These are phyloP conservation scores for Conger conger DNA, from an alignment of 2,113 vertebrate genomes.

Conservation along the genomic window DNA sequence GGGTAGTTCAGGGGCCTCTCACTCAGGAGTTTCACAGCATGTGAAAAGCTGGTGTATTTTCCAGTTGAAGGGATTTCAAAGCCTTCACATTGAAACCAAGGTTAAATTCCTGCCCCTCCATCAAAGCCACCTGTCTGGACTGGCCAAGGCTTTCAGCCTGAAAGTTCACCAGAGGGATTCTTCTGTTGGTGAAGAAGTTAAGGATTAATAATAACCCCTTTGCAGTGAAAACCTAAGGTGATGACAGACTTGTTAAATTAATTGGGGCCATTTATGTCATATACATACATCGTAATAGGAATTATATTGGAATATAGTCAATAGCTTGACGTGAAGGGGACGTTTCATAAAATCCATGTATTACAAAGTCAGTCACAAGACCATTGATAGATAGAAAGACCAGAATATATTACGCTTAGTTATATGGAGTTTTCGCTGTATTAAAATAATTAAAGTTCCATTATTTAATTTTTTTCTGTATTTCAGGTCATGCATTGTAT, in stretches of 20 bases:
- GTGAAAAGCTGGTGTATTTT: conserved; percentile 60
- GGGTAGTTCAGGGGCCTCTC: conserved; percentile 18
- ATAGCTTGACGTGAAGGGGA: conserved; percentile 29
- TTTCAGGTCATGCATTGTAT: background rate
- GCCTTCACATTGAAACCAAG: conserved; percentile 27
- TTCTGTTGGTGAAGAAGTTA: conserved; percentile 52
- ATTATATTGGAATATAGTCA: conserved; percentile 41
- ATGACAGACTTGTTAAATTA: conserved; percentile 60
- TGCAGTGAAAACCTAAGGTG: conserved; percentile 42
- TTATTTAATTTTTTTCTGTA: background rate
- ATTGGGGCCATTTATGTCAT: conserved; percentile 50
- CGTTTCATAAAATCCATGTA: conserved; percentile 19
- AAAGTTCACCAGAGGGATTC: conserved; percentile 53
- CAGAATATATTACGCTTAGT: background rate
- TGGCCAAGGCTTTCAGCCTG: conserved; percentile 51
- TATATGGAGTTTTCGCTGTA: background rate
- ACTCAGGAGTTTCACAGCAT: conserved; percentile 38
- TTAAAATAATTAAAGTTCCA: background rate
- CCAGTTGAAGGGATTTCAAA: conserved; percentile 63
- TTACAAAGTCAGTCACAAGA: background rate
- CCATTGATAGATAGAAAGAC: background rate
- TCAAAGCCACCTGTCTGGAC: conserved; percentile 62
- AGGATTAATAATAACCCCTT: conserved; percentile 53
- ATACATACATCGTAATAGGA: conserved; percentile 56
- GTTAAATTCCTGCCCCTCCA: conserved; percentile 45